phyloP scores from a whole-genome alignment of 2,113 vertebrate genomes.

The Sinocyclocheilus rhinocerous region DNA sequence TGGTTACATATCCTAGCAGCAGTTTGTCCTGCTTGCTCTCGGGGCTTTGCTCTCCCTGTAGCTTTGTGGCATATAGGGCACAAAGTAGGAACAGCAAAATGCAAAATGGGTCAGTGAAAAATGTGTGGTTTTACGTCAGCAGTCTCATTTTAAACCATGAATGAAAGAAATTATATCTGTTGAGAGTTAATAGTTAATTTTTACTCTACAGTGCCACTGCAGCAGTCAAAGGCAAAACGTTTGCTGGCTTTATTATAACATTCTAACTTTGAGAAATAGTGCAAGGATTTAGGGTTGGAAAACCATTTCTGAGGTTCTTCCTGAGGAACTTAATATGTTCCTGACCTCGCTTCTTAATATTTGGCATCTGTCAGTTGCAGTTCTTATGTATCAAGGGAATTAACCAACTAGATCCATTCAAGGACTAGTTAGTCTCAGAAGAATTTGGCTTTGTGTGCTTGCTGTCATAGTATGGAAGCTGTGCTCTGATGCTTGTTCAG shows the following conservation, averaged over 20 bases:
- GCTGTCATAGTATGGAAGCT: background rate
- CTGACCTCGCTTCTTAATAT: background rate
- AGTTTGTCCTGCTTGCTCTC: conserved; percentile 24
- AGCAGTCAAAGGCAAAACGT: background rate
- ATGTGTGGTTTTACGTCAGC: background rate
- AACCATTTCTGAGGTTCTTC: background rate
- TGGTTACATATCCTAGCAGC: conserved; percentile 34
- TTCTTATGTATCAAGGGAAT: background rate
- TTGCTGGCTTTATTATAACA: background rate
- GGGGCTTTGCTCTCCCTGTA: conserved; percentile 30
- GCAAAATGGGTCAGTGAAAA: background rate
- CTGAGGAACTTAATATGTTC: background rate
- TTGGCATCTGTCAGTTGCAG: background rate
- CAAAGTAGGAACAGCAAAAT: background rate
- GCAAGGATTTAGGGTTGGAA: background rate
- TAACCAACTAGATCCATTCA: background rate
- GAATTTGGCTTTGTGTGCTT: conserved; percentile 11
- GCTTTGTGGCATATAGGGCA: background rate
- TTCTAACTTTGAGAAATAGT: too few species aligned
- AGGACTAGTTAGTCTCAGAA: background rate
- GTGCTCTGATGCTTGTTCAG: background rate
- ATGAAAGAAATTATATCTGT: background rate
- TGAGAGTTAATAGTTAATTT: background rate
- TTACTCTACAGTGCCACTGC: background rate
- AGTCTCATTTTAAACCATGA: background rate